Evolutionary conservation across 53 echinoderm and acorn worm species (phyloP).

Genomic region (Stichopus horrens): DNA sequence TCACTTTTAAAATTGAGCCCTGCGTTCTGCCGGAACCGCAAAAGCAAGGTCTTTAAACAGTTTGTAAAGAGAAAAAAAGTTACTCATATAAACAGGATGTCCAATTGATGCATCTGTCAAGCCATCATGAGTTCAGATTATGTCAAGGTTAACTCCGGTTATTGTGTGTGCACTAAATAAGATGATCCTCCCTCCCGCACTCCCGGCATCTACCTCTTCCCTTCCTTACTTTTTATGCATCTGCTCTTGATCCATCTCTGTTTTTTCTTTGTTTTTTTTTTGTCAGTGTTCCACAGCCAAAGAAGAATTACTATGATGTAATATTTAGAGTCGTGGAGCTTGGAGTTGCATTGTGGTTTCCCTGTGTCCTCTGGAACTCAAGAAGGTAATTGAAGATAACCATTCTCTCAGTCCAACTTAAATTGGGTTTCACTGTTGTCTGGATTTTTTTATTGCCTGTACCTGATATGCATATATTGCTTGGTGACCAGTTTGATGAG

Average conservation of each 20-base stretch:
- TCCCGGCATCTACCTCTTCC: no score
- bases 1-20: no score
- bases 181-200: no score
- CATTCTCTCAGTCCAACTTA: background rate
- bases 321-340: conserved; percentile 92
- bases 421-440: background rate
- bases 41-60: no score
- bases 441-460: background rate
- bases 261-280: background rate
- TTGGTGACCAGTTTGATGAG: background rate
- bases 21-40: no score
- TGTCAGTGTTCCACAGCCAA: conserved; percentile 73
- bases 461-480: background rate
- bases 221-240: no score
- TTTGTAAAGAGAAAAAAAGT: no score
- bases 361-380: conserved; percentile 96
- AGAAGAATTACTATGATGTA: conserved; percentile 80
- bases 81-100: no score
- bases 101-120: no score
- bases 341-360: conserved; percentile 95
- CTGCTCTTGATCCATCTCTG: background rate
- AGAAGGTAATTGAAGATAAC: conserved; percentile 54
- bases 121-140: no score
- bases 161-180: no score
- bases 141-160: no score